Evolutionary conservation across 2,113 vertebrate species (phyloP).

Genomic region (Indicator indicator): DNA sequence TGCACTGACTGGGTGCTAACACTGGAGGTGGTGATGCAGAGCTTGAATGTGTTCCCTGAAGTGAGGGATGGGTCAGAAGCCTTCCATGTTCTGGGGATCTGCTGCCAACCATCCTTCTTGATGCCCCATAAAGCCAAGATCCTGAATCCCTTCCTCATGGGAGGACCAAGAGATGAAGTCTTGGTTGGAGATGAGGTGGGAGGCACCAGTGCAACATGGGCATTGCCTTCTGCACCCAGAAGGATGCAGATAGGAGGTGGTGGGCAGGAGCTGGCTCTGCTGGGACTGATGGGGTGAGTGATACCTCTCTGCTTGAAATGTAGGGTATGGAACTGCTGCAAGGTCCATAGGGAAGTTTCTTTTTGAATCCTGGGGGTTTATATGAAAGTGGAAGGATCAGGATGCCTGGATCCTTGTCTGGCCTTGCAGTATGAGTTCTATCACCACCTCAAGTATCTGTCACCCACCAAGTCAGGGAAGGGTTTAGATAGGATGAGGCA

Average conservation of each 20-base stretch:
- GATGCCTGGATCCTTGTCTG: not conserved
- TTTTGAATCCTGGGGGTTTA: not conserved
- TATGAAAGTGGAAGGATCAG: not conserved
- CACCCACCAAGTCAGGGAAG: not conserved
- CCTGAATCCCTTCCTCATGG: not conserved
- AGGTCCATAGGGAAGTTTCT: not conserved
- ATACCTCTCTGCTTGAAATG: not conserved
- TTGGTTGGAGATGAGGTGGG: not conserved
- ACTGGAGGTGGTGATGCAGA: not conserved
- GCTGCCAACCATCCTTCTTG: not conserved
- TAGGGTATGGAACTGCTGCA: not conserved
- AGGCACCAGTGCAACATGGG: not conserved
- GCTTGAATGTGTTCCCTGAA: fast-evolving
- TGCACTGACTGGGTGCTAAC: not conserved
- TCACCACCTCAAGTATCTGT: fast-evolving
- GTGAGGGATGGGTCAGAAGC: fast-evolving
- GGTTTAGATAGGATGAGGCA: fast-evolving
- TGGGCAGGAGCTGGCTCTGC: not conserved
- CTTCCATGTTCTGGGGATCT: fast-evolving
- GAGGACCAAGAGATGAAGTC: not conserved
- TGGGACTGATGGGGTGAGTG: fast-evolving
- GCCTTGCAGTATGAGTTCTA: not conserved
- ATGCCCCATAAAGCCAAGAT: fast-evolving
- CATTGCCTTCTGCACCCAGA: not conserved
- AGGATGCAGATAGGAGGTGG: not conserved